A percentile compares a stretch with the other conserved stretches of the same genome.
Conservation (phyloP, 2,113 vertebrate genomes). For the Vombatus ursinus region DNA sequence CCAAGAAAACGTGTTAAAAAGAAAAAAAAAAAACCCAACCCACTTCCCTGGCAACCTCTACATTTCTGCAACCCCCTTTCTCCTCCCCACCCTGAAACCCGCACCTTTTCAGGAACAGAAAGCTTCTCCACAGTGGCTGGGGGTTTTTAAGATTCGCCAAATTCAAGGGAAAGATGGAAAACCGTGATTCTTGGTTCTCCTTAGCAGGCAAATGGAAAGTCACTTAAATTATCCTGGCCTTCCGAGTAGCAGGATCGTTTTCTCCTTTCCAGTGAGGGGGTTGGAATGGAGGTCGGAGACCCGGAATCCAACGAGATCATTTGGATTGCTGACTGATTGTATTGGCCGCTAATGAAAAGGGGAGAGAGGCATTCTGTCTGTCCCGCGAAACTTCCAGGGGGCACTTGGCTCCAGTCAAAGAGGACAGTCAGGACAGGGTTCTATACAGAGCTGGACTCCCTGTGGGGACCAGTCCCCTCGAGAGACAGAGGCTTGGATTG, state of each 20-base stretch:
- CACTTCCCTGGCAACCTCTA: background rate
- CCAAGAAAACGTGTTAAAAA: background rate
- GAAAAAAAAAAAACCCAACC: background rate
- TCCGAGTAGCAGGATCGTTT: slow-evolving; percentile 71
- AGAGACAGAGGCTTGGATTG: background rate
- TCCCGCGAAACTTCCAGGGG: background rate
- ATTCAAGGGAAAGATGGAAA: slow-evolving; percentile 80
- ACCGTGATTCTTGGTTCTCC: slow-evolving; percentile 77
- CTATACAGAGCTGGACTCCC: background rate
- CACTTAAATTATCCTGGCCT: slow-evolving; percentile 78
- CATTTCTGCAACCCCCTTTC: background rate
- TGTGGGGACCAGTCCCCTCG: fast-evolving
- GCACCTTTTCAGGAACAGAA: background rate
- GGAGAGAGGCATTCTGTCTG: fast-evolving
- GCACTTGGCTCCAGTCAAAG: background rate
- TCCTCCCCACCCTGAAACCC: fast-evolving
- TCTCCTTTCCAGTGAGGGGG: background rate
- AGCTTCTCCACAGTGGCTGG: background rate
- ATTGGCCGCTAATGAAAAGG: background rate
- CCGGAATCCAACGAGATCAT: background rate
- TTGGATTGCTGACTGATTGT: background rate
- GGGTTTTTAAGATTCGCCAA: slow-evolving; percentile 61
- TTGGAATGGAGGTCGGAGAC: background rate
- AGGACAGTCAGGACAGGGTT: background rate
- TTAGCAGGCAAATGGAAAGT: slow-evolving; percentile 80